Evolutionary conservation across 2,797 vertebrate genomes (phyloP), one percentile per base, ranked within the genome.

Genomic region (Hafferia zeledoni): DNA sequence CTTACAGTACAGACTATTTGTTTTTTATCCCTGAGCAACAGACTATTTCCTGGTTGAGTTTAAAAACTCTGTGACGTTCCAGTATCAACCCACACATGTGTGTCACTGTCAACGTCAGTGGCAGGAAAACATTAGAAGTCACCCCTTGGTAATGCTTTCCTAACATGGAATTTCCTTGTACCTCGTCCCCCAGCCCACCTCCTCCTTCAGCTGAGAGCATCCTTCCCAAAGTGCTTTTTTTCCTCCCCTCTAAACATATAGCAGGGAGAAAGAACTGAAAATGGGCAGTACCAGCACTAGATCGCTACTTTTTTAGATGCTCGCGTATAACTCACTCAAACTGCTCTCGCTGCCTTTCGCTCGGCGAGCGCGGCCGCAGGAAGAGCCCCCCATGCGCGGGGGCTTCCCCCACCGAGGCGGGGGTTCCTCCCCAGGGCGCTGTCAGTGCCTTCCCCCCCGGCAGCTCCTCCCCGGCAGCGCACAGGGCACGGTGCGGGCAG

Each of bases 91-190:
- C 98, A 98, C 98, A 98, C 97, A 98, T 98, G 96, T 98, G 98
- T 98, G 98, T 98, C 98, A 98, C 96, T 97, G 95, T 97, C 97
- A 96, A 98, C 98, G 97, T 98, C 98, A 98, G 98, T 97, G 94
- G 97, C 97, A 98, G 98, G 97, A 98, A 98, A 98, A 98, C 97
- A 98, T 97, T 95, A 97, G 80, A 97, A 98, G 96, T 98, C 94
- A 96, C 97, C 97, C 97, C 95, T 97, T 96, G 97, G 97, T 97
- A 97, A 98, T 95, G 97, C 97, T 98, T 98, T 98, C 98, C 98
- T 97, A 98, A 98, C 97, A 97, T 98, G 98, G 98, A 98, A 98
- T 98, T 98, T 98, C 97, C 97, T 97, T 56, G 79, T 95, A 87
- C 96, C 96, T 96, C 77, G 61, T 96, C 75, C 86, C 71, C 17